Evolutionary conservation across 1,140 invertebrate genomes (phyloP).

Genomic region (Drosophila ohnishii): DNA sequence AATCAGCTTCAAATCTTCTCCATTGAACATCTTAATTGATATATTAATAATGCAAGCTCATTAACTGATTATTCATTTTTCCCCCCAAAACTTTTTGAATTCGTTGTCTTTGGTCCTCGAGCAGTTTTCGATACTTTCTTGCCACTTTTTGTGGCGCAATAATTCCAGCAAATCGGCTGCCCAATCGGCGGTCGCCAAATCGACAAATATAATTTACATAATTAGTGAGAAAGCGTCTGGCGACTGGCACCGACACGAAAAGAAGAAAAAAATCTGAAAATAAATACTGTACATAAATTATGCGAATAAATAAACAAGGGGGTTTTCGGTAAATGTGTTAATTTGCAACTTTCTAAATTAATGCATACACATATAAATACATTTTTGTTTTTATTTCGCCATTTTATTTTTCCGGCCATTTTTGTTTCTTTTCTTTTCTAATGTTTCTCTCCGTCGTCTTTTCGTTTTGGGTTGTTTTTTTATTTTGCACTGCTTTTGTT

Average conservation of each 20-base stretch:
- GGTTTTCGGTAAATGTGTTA: slow-evolving; percentile 63
- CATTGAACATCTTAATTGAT: slow-evolving; percentile 12
- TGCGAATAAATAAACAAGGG: slow-evolving; percentile 55
- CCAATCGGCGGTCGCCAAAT: slow-evolving; percentile 25
- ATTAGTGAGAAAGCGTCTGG: slow-evolving; percentile 51
- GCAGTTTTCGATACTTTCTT: slow-evolving; percentile 10
- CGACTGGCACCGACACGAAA: slow-evolving; percentile 30
- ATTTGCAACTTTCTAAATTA: slow-evolving; percentile 76
- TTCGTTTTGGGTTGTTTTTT: slow-evolving; percentile 28
- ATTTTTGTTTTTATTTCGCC: slow-evolving; percentile 40
- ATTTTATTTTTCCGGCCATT: slow-evolving; percentile 67
- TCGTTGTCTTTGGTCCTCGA: not conserved
- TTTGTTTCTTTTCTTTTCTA: slow-evolving; percentile 45
- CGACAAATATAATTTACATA: slow-evolving; percentile 50
- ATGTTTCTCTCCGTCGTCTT: slow-evolving; percentile 42
- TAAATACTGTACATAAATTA: slow-evolving; percentile 64
- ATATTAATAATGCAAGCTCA: slow-evolving; percentile 26
- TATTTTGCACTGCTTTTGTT: slow-evolving; percentile 31
- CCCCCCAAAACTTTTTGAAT: not conserved
- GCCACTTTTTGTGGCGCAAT: slow-evolving; percentile 29
- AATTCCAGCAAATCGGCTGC: slow-evolving; percentile 27
- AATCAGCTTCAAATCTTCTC: not conserved
- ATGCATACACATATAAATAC: slow-evolving; percentile 42
- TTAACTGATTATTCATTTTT: slow-evolving; percentile 35
- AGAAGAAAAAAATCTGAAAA: slow-evolving; percentile 36